Percentiles rank a stretch among this genome's conserved stretches.
These are phyloP conservation scores for Agrotis exclamationis DNA, from an alignment of 2,888 invertebrate species.

Conservation along the genomic window DNA sequence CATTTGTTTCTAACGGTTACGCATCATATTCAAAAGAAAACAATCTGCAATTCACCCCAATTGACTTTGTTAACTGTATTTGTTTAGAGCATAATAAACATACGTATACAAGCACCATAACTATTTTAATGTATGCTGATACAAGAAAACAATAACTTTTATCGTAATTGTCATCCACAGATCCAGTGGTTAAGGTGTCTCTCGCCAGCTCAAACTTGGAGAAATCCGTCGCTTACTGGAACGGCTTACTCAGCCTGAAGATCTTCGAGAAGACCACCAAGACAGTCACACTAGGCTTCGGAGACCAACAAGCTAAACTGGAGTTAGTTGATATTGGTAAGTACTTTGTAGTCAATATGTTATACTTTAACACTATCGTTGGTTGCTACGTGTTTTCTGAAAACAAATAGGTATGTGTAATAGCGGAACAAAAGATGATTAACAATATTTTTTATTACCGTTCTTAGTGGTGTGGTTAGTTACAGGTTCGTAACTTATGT, in stretches of 20 bases:
- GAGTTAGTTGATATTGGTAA: slow-evolving; percentile 94
- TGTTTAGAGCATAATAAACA: too few species aligned
- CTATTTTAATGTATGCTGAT: not conserved
- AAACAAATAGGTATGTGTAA: not conserved
- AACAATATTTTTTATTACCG: slow-evolving; percentile 6
- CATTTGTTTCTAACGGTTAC: not conserved
- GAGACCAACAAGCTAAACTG: slow-evolving; percentile 94
- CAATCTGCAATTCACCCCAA: not conserved
- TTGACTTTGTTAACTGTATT: not conserved
- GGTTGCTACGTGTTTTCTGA: slow-evolving; percentile 19
- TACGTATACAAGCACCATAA: not conserved
- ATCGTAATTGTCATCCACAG: slow-evolving; percentile 81
- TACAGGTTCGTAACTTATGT: not conserved
- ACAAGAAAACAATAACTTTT: not conserved
- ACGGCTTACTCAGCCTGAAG: slow-evolving; percentile 94
- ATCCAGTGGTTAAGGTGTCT: slow-evolving; percentile 95
- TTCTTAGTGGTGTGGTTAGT: too few species aligned
- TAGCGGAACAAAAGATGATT: slow-evolving; percentile 16
- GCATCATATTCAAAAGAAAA: not conserved
- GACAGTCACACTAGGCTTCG: slow-evolving; percentile 93
- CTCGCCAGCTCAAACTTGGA: slow-evolving; percentile 95
- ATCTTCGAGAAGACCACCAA: slow-evolving; percentile 92
- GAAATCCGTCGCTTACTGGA: slow-evolving; percentile 96
- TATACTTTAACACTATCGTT: not conserved
- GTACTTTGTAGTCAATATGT: slow-evolving; percentile 54